These are phyloP conservation scores for Actias luna DNA, from an alignment of 2,888 invertebrate species.

Conservation along the genomic window DNA sequence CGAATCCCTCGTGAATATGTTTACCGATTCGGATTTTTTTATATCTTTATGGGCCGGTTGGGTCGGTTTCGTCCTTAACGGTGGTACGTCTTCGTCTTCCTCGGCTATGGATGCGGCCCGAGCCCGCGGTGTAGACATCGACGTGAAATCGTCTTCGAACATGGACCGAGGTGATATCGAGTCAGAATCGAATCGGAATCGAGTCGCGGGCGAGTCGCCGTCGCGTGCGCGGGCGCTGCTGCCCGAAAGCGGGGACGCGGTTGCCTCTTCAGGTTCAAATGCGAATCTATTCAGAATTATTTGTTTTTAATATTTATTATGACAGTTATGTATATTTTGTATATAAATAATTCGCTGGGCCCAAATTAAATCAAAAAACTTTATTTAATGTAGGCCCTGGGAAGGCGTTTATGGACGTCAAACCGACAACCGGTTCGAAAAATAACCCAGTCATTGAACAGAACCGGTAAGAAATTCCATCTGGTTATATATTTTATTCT, in stretches of 20 bases:
- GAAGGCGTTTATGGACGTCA: too few species aligned
- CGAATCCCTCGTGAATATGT: constrained; percentile 92
- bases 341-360: not conserved
- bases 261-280: constrained; percentile 64
- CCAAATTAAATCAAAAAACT: too few species aligned
- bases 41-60: constrained; percentile 82
- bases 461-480: too few species aligned
- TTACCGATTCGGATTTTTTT: constrained; percentile 94
- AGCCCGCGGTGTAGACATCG: constrained; percentile 58
- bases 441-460: too few species aligned
- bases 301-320: not conserved
- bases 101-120: constrained; percentile 75
- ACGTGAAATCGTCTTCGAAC: constrained; percentile 88
- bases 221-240: constrained; percentile 57
- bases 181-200: constrained; percentile 74
- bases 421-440: too few species aligned
- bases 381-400: too few species aligned
- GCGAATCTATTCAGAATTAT: constrained; percentile 51
- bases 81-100: constrained; percentile 69
- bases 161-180: constrained; percentile 70
- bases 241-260: constrained; percentile 61
- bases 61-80: constrained; percentile 57
- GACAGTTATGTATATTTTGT: not conserved
- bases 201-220: constrained; percentile 57
- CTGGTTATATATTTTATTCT: too few species aligned